These are phyloP conservation scores for Augiades crinisus DNA, from an alignment of 2,888 invertebrate species.

Conservation along the genomic window DNA sequence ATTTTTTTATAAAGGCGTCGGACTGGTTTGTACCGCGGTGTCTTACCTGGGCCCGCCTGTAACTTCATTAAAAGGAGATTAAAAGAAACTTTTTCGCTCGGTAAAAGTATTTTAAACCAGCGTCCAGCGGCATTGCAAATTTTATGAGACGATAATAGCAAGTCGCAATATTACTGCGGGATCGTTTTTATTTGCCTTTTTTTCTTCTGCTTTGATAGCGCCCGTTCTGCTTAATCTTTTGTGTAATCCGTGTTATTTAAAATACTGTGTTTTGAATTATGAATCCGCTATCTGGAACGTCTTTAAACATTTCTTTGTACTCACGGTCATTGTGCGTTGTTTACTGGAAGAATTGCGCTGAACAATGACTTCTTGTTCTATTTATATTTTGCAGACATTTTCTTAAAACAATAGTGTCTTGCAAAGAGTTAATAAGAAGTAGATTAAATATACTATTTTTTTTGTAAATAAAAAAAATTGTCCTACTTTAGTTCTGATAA, in stretches of 20 bases:
- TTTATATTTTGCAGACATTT: neutral
- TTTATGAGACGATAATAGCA: conserved; percentile 48
- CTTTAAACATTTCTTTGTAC: conserved; percentile 18
- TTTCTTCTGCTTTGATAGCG: conserved; percentile 30
- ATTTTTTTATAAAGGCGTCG: neutral
- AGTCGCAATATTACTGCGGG: conserved; percentile 41
- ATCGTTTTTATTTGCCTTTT: conserved; percentile 32
- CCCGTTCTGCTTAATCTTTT: conserved; percentile 30
- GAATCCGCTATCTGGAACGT: conserved; percentile 10
- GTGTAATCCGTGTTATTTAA: conserved; percentile 27
- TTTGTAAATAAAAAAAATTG: too few species aligned
- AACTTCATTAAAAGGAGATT: conserved; percentile 72
- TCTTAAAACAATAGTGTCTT: neutral
- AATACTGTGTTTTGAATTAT: conserved; percentile 23
- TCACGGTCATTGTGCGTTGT: conserved; percentile 15
- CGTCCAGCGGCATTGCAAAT: conserved; percentile 37
- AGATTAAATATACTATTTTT: too few species aligned
- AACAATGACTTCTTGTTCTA: neutral
- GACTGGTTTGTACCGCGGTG: conserved; percentile 25
- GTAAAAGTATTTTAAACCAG: conserved; percentile 46
- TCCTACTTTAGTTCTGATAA: too few species aligned
- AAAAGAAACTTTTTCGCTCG: conserved; percentile 57
- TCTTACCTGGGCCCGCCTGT: conserved; percentile 51
- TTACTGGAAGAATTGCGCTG: conserved; percentile 8
- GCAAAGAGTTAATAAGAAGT: too few species aligned